Conservation (phyloP, 2,888 invertebrate genomes). For the Scelioninae gen. 2 region DNA sequence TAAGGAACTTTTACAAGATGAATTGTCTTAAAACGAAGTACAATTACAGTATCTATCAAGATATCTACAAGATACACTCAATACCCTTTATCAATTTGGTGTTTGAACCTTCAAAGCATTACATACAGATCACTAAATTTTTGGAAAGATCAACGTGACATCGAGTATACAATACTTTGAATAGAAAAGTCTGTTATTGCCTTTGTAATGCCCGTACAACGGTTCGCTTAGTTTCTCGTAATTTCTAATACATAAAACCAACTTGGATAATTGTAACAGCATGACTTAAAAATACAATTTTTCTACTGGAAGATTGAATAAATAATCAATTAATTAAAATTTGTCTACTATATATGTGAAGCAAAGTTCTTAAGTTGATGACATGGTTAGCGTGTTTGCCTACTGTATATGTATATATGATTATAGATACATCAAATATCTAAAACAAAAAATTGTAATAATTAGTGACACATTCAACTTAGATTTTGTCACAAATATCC, state of each 20-base stretch:
- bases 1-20: slow-evolving; percentile 29
- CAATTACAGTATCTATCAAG: slow-evolving; percentile 5
- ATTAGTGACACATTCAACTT: no score
- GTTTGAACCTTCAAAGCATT: slow-evolving; percentile 38
- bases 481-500: no score
- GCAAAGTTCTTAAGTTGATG: no score
- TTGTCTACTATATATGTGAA: no score
- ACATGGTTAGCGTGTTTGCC: no score
- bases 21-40: slow-evolving; percentile 5
- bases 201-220: slow-evolving; percentile 3
- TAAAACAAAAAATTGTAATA: no score
- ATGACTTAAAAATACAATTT: no score
- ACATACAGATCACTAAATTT: slow-evolving; percentile 29
- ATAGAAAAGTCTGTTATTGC: slow-evolving; percentile 18
- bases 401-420: no score
- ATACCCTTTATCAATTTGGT: slow-evolving; percentile 27
- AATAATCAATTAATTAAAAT: no score
- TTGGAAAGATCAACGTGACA: slow-evolving; percentile 6
- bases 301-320: no score
- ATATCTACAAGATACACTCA: slow-evolving; percentile 25
- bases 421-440: no score
- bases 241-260: slow-evolving; percentile 4
- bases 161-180: slow-evolving; percentile 28
- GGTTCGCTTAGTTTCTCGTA: slow-evolving; percentile 9
- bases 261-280: no score